Percentiles rank a stretch among this genome's conserved stretches.
phyloP scores from a whole-genome alignment of 2,113 vertebrate genomes.

The Cyanoliseus patagonus region DNA sequence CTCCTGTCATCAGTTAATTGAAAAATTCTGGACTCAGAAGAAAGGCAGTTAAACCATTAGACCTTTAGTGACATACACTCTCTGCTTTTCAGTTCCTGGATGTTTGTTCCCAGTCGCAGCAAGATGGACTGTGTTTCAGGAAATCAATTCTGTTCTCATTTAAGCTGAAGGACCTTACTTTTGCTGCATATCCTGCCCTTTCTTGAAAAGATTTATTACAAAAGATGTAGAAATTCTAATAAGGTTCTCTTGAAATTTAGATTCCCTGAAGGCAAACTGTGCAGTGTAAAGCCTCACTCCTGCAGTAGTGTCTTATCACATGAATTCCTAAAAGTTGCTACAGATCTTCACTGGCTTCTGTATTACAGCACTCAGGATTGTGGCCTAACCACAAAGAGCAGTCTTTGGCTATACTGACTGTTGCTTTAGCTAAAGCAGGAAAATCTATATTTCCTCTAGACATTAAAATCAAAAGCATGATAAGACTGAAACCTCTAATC shows the following conservation, averaged over 20 bases:
- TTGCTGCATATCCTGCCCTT: not conserved
- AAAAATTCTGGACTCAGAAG: not conserved
- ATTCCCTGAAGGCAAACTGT: not conserved
- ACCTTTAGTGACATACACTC: not conserved
- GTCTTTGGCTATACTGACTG: not conserved
- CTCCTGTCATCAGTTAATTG: not conserved
- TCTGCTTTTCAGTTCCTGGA: not conserved
- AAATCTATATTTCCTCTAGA: not conserved
- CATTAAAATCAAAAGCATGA: not conserved
- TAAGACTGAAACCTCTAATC: not conserved
- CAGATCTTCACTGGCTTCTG: not conserved
- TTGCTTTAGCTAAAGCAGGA: not conserved
- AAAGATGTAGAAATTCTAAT: not conserved
- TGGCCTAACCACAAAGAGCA: not conserved
- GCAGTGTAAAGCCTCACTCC: not conserved
- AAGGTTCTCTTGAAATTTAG: not conserved
- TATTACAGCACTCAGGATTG: not conserved
- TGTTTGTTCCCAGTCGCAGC: not conserved
- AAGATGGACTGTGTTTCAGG: slow-evolving; percentile 1
- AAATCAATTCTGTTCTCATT: slow-evolving; percentile 13
- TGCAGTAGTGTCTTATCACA: not conserved
- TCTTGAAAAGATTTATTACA: slow-evolving; percentile 17
- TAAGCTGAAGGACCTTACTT: not conserved
- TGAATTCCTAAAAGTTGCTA: not conserved
- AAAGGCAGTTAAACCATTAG: not conserved